Conservation (phyloP, 2,888 invertebrate species). For the Phalangium opilio region DNA sequence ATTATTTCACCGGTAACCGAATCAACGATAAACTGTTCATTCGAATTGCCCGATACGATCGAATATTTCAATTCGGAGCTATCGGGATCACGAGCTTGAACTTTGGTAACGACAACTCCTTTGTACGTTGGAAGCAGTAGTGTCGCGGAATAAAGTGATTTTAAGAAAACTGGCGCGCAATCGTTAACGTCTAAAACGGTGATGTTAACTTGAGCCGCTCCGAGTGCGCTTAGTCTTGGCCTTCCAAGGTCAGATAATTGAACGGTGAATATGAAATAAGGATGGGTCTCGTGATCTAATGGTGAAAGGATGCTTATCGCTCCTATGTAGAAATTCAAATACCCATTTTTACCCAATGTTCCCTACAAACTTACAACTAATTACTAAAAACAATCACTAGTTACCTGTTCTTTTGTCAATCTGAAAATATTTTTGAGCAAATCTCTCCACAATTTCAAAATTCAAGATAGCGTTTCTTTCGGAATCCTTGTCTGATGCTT, state of each 20-base stretch:
- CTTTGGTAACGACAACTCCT: slow-evolving; percentile 45
- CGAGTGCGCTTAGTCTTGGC: slow-evolving; percentile 61
- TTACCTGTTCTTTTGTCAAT: slow-evolving; percentile 61
- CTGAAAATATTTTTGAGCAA: slow-evolving; percentile 60
- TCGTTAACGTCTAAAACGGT: slow-evolving; percentile 69
- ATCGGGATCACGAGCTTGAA: slow-evolving; percentile 60
- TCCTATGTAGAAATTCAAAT: too few relatives aligned
- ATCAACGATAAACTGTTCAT: slow-evolving; percentile 18
- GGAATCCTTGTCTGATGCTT: slow-evolving; percentile 68
- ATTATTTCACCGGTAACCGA: slow-evolving; percentile 16
- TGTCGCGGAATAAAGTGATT: slow-evolving; percentile 53
- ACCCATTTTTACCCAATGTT: too few relatives aligned
- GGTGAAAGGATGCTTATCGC: slow-evolving; percentile 59
- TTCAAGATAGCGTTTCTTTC: slow-evolving; percentile 67
- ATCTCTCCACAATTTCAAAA: slow-evolving; percentile 66
- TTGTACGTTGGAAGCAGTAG: slow-evolving; percentile 65
- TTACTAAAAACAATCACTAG: too few relatives aligned
- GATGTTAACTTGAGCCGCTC: slow-evolving; percentile 61
- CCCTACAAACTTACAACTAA: too few relatives aligned
- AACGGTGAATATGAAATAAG: slow-evolving; percentile 60
- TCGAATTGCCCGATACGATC: slow-evolving; percentile 42
- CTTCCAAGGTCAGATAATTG: slow-evolving; percentile 68
- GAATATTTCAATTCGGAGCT: slow-evolving; percentile 50
- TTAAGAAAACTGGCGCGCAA: slow-evolving; percentile 65
- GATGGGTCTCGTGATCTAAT: slow-evolving; percentile 61